Evolutionary conservation across 2,113 vertebrate species (phyloP).

Genomic region (Rhea pennata): DNA sequence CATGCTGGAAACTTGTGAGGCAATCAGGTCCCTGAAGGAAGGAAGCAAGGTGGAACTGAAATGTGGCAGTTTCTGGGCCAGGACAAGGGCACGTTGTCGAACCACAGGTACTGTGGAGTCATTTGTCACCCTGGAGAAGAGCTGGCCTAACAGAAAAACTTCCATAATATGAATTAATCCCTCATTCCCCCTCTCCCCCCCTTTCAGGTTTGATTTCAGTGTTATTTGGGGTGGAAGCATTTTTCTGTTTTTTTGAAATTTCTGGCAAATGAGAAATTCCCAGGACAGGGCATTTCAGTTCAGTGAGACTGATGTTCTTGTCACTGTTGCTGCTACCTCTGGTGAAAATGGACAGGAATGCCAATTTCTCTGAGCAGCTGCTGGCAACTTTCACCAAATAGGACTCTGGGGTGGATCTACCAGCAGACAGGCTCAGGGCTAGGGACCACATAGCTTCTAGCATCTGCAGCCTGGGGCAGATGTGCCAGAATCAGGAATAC

Average conservation of each 20-base stretch:
- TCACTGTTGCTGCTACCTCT: slow-evolving; percentile 24
- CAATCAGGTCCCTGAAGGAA: background rate
- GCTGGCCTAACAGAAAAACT: background rate
- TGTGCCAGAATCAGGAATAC: background rate
- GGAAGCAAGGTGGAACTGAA: background rate
- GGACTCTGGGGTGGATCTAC: background rate
- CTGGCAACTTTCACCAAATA: background rate
- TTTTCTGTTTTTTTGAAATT: background rate
- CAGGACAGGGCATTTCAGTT: slow-evolving; percentile 32
- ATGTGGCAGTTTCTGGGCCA: background rate
- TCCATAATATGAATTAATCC: background rate
- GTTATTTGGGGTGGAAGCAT: background rate
- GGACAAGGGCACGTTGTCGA: background rate
- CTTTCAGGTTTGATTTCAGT: background rate
- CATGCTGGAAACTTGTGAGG: background rate
- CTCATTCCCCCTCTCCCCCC: background rate
- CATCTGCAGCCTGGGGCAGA: background rate
- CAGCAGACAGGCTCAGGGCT: background rate
- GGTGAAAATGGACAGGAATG: background rate
- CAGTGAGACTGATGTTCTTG: slow-evolving; percentile 32
- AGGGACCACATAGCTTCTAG: background rate
- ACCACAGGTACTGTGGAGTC: background rate
- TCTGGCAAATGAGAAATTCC: background rate
- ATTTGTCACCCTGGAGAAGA: background rate
- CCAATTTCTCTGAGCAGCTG: background rate